A percentile compares a stretch with the other conserved stretches of the same genome.
phyloP scores from a whole-genome alignment of 1,140 invertebrate species.

The Papilio xuthus region DNA sequence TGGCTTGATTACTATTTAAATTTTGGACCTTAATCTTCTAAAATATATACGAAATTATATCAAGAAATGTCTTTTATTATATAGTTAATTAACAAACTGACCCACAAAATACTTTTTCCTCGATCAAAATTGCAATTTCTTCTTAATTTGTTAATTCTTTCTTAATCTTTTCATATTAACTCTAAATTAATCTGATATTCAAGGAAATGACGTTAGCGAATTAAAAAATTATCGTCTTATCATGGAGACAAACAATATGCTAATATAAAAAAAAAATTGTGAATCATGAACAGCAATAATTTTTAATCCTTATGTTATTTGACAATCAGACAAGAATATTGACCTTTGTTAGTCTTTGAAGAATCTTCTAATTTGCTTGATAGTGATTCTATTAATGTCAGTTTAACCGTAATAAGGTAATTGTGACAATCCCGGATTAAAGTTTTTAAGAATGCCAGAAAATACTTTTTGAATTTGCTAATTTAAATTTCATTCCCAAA shows the following conservation, averaged over 20 bases:
- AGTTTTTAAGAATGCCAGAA: no score
- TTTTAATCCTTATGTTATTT: not conserved
- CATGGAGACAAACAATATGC: not conserved
- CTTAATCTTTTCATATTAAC: not conserved
- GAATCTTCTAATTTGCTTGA: no score
- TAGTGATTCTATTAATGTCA: no score
- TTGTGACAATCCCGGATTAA: no score
- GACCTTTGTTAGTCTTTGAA: no score
- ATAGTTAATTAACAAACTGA: no score
- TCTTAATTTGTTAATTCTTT: not conserved
- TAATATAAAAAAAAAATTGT: not conserved
- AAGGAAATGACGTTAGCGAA: not conserved
- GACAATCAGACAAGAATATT: no score
- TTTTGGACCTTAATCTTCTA: not conserved
- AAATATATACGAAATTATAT: not conserved
- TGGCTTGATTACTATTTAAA: not conserved
- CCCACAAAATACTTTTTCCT: not conserved
- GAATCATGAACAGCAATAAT: not conserved
- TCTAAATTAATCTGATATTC: conserved; percentile 1
- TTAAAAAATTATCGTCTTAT: conserved; percentile 20
- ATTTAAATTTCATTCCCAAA: no score
- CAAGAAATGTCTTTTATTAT: not conserved
- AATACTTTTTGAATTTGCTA: no score
- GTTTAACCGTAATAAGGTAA: no score
- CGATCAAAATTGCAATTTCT: not conserved